phyloP scores from a whole-genome alignment of 2,797 vertebrate species.

The Chrysocyon brachyurus region DNA sequence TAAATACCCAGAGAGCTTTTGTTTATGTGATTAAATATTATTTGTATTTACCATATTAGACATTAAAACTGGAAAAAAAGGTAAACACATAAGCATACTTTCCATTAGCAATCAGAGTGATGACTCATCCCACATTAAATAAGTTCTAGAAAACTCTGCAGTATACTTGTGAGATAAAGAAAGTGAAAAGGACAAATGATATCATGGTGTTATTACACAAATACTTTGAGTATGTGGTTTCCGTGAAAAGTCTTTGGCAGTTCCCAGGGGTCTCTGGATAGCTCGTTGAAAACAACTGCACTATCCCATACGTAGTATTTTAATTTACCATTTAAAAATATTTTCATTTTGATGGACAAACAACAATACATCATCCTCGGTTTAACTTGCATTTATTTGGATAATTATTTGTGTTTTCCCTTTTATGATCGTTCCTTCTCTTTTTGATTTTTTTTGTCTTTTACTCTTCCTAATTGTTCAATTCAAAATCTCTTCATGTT shows the following conservation, averaged over 20 bases:
- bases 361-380: not conserved
- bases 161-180: not conserved
- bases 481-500: not conserved
- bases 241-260: not conserved
- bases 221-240: not conserved
- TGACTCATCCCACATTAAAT: not conserved
- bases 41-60: not conserved
- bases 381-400: conserved; percentile 19
- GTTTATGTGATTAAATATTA: not conserved
- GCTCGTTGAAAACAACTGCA: not conserved
- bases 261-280: too few species aligned
- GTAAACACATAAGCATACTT: not conserved
- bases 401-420: not conserved
- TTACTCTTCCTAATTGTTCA: not conserved
- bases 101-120: not conserved
- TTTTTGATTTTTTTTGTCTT: not conserved
- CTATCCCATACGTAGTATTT: not conserved
- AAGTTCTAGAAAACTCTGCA: not conserved
- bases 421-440: not conserved
- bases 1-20: not conserved
- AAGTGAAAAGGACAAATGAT: not conserved
- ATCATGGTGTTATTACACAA: not conserved
- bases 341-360: not conserved
- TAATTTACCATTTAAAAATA: not conserved
- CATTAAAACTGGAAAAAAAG: not conserved